Evolutionary conservation across 2,797 vertebrate species (phyloP), one percentile per base, ranked within the genome.

Genomic region (Fistularia commersonii): DNA sequence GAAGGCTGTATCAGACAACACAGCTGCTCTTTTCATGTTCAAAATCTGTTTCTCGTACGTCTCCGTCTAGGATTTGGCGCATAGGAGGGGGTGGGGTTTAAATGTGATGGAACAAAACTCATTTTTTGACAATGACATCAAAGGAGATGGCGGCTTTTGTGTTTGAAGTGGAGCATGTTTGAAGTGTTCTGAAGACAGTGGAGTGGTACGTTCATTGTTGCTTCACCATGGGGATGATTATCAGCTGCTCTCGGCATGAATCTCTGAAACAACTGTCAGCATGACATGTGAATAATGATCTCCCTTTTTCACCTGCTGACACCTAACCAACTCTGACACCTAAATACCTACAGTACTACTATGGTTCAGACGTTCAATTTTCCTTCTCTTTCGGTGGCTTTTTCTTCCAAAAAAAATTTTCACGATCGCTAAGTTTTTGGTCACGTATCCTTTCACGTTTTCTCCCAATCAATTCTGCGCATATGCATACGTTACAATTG

Each of bases 91-190:
- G 85, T 64, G 88, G 89, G 81, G 86, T 90, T 90, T 89, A 84
- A 84, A 78, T 63, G 72, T 63, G 66, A 87, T 70, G 77, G 86
- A 89, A 88, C 83, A 89, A 87, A 90, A 90, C 81, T 85, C 84
- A 79, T 83, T 89, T 87, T 90, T 82, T 87, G 86, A 89, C 87
- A 87, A 88, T 87, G 87, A 81, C 89, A 89, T 90, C 88, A 91
- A 91, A 90, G 86, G 83, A 80, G 82, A 88, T 67, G 83, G 83
- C 80, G 82, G 83, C 87, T 89, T 89, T 90, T 88, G 87, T 88
- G 88, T 86, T 84, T 83, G 87, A 90, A 86, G 87, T 82, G 85
- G 42, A 82, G 83, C 71, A 79, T 79, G 84, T 90, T 89, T 90
- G 87, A 92, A 90, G 87, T 87, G 85, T 74, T 85, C 83, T 86